A percentile compares a stretch with the other conserved stretches of the same genome.
Conservation (phyloP, 2,888 invertebrate genomes). For the Hoplodrina blanda region DNA sequence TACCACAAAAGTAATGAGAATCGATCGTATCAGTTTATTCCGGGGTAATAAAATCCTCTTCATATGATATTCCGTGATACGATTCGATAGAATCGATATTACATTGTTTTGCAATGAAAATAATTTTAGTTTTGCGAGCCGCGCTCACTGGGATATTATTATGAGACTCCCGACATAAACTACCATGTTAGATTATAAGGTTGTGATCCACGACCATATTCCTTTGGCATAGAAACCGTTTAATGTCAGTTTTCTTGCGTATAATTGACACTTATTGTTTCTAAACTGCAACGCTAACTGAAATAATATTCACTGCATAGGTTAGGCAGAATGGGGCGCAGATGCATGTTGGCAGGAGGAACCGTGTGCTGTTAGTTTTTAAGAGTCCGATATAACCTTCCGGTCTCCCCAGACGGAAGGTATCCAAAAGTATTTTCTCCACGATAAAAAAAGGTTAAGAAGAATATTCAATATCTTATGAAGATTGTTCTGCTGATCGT, state of each 20-base stretch:
- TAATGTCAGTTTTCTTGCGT: conserved; percentile 43
- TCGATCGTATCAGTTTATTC: conserved; percentile 52
- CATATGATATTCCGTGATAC: conserved; percentile 47
- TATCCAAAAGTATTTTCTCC: no score
- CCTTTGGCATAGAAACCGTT: conserved; percentile 21
- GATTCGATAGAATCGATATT: conserved; percentile 40
- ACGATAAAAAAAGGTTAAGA: no score
- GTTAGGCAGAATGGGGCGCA: background rate
- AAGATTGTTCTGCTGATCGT: conserved; percentile 1
- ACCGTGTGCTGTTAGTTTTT: no score
- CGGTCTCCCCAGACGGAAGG: no score
- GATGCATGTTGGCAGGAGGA: no score
- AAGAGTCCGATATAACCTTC: no score
- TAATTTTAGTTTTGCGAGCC: conserved; percentile 39
- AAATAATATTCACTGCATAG: background rate
- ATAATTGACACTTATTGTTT: conserved; percentile 48
- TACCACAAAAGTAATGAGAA: conserved; percentile 52
- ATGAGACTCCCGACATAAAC: conserved; percentile 33
- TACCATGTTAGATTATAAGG: conserved; percentile 36
- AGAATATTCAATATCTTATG: background rate
- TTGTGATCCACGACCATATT: conserved; percentile 20
- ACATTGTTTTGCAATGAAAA: conserved; percentile 55
- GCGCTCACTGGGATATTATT: conserved; percentile 41
- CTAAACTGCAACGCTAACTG: conserved; percentile 4
- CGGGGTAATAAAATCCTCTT: conserved; percentile 48